Evolutionary conservation across 2,797 vertebrate species (phyloP).

Genomic region (Tolypeutes matacus): DNA sequence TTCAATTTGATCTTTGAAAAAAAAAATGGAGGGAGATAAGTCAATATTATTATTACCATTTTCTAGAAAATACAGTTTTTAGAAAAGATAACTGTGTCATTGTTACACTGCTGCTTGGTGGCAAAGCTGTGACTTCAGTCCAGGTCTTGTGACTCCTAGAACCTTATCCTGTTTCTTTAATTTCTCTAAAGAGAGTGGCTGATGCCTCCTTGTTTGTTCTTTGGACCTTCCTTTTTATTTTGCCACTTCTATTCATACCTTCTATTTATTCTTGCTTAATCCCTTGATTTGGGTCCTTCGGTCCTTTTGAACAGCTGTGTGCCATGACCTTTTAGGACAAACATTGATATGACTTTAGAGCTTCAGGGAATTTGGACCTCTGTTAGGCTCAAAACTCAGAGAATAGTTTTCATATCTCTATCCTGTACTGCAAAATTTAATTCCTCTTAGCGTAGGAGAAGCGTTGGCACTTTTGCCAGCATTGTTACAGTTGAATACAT

Average conservation of each 20-base stretch:
- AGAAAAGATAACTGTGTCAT: background rate
- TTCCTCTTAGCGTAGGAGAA: background rate
- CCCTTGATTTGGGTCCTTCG: conserved; percentile 51
- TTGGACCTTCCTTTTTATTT: conserved; percentile 17
- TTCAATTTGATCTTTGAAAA: conserved; percentile 3
- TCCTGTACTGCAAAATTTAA: background rate
- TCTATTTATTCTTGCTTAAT: conserved; percentile 72
- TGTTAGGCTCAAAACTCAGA: conserved; percentile 29
- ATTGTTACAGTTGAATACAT: background rate
- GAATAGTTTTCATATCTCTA: conserved; percentile 44
- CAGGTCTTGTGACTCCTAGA: background rate
- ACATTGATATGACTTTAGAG: conserved; percentile 67
- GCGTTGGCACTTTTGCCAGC: background rate
- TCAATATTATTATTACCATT: background rate
- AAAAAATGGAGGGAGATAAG: background rate
- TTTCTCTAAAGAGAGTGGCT: background rate
- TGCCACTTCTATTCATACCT: conserved; percentile 24
- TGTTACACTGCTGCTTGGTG: background rate
- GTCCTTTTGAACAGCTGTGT: conserved; percentile 54
- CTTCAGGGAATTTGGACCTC: conserved; percentile 68
- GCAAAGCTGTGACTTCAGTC: background rate
- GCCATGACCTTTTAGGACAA: conserved; percentile 77
- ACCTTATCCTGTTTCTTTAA: background rate
- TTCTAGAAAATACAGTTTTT: conserved; percentile 22
- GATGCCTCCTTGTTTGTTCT: background rate